phyloP scores from a whole-genome alignment of 2,888 invertebrate species.

The Sesia apiformis region DNA sequence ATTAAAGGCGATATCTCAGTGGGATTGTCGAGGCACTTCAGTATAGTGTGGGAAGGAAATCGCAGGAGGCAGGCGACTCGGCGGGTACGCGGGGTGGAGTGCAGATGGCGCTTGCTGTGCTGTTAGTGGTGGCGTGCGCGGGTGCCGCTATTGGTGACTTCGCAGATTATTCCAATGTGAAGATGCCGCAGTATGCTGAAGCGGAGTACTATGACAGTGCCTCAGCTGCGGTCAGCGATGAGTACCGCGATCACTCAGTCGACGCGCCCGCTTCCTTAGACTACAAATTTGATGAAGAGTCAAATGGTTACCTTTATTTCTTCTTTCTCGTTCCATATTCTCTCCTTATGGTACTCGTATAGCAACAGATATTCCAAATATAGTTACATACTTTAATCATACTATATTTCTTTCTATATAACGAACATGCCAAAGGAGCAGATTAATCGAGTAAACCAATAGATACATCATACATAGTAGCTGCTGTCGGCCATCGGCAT shows the following conservation, averaged over 20 bases:
- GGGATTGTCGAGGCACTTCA: conserved; percentile 1
- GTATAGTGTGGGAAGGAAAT: background rate
- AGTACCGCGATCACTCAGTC: conserved; percentile 39
- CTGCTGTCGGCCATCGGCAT: no score
- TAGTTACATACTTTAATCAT: no score
- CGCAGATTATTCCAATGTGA: conserved; percentile 40
- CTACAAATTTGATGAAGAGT: conserved; percentile 46
- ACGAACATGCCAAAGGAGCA: no score
- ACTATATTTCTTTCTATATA: no score
- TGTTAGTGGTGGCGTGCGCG: background rate
- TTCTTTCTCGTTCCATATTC: no score
- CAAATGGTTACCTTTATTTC: conserved; percentile 14
- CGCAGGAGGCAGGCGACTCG: conserved; percentile 3
- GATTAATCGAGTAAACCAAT: no score
- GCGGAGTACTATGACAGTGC: conserved; percentile 26
- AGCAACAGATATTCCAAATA: no score
- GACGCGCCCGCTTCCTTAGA: conserved; percentile 41
- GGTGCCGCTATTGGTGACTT: conserved; percentile 17
- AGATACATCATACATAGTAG: no score
- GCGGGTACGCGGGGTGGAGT: conserved; percentile 6
- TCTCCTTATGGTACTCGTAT: no score
- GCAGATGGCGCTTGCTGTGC: background rate
- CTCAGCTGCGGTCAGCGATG: conserved; percentile 19
- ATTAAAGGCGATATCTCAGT: conserved; percentile 17
- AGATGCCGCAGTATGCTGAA: conserved; percentile 45